A percentile compares a stretch with the other conserved stretches of the same genome.
These are phyloP conservation scores for Batillaria attramentaria DNA, from an alignment of 1,140 invertebrate genomes.

Conservation along the genomic window DNA sequence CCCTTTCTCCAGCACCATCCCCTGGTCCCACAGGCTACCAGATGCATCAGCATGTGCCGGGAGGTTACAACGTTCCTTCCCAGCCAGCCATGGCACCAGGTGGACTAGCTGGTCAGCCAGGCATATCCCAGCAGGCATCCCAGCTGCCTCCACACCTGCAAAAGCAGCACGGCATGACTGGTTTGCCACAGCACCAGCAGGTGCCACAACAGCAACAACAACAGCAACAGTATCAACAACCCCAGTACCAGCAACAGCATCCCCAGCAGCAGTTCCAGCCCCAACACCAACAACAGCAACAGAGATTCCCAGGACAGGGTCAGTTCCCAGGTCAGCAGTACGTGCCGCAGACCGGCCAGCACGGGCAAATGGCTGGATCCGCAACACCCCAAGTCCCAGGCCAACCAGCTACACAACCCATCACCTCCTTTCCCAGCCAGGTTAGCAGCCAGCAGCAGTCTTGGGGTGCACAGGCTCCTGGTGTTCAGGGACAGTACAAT, in stretches of 20 bases:
- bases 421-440: neutral
- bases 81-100: neutral
- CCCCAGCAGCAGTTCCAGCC: constrained; percentile 8
- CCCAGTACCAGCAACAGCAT: too few relatives aligned
- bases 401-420: neutral
- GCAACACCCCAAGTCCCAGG: neutral
- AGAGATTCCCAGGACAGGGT: neutral
- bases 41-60: neutral
- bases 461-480: neutral
- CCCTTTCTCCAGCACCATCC: neutral
- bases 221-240: constrained; percentile 42
- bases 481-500: neutral
- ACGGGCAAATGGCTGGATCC: neutral
- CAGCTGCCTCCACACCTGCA: neutral
- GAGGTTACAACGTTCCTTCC: neutral
- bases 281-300: constrained; percentile 25
- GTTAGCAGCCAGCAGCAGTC: constrained; percentile 7
- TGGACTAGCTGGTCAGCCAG: too few relatives aligned
- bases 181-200: constrained; percentile 1
- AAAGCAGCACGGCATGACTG: neutral
- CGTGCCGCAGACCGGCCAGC: neutral
- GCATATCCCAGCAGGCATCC: neutral
- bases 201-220: constrained; percentile 35
- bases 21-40: neutral
- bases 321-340: neutral